Base-by-base conservation (phyloP, 2,888 invertebrate species). In the Cerceris ruficornis region DNA sequence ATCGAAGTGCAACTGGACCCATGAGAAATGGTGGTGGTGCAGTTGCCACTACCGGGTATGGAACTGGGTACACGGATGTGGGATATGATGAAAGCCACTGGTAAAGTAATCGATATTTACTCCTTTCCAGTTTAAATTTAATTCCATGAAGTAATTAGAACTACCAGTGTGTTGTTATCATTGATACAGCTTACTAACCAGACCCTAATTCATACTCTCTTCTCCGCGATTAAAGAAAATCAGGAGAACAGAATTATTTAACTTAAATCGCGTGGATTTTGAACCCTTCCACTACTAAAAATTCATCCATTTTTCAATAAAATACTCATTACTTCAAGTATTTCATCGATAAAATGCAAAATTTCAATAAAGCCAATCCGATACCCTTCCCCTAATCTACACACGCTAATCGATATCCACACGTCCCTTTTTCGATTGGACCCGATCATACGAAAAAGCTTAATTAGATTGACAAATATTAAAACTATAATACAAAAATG, bases 21-120 rank as follows among this genome's bases (percentile, higher is more conserved):
- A 92, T 92, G 91, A 89, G 92, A 77, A 92, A 92, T 62, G 92
- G 92, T 49, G 91, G 90, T 58, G 90, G 90, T 9, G 89, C 91
- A 0, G 90, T 90, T 41, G 90, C 91, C 46, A 87, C 90, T 7
- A 79, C 88, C 54, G 92, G 91, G 6, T 92, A 92, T 69, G 91
- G 91, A 50, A 89, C 90, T 73, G 92, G 91, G 59, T 92, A 92
- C 79, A 86, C 90, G 55, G 92, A 92, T 78, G 91, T 90, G 71
- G 91, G 91, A 87, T 92, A 90, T 83, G 90, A 87, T 73, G 77
- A 87, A 64, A 87, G 86, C n/a, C 87, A 87, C 58, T 86, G 87
- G 87, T 86, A 84, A 82, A 50, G 77, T 81, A 81, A 62, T 67
- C 49, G 58, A 60, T 69, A 55, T 75, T 43, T 62, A 50, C 52